Evolutionary conservation across 2,797 vertebrate species (phyloP).

Genomic region (Gymnoscopelus microlampas): DNA sequence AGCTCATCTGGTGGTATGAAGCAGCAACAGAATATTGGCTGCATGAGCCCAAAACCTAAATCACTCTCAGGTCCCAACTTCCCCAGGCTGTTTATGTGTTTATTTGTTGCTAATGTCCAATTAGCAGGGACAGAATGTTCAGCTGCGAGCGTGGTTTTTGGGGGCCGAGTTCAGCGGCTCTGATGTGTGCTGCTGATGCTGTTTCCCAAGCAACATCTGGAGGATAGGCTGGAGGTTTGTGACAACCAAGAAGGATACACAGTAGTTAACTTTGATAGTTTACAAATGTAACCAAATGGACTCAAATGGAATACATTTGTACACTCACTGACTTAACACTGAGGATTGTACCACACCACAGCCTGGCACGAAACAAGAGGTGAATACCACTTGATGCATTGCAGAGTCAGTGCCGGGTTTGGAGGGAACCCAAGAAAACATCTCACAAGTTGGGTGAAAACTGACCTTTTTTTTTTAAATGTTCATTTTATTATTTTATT

Average conservation of each 20-base stretch:
- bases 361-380: neutral
- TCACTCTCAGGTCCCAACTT: neutral
- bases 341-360: no score
- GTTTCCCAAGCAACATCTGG: constrained; percentile 19
- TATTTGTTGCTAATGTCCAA: constrained; percentile 12
- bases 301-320: no score
- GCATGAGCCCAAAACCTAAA: neutral
- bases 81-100: neutral
- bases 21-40: neutral
- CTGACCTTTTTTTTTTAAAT: neutral
- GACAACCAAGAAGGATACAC: constrained; percentile 3
- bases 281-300: no score
- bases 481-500: neutral
- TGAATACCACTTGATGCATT: no score
- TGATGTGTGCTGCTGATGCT: constrained; percentile 1
- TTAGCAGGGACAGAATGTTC: constrained; percentile 3
- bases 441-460: constrained; percentile 2
- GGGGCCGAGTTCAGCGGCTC: constrained; percentile 1
- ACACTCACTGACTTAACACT: no score
- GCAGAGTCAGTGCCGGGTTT: no score
- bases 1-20: neutral
- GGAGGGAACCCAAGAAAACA: constrained; percentile 20
- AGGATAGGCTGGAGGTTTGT: constrained; percentile 12
- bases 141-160: neutral
- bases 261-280: no score